Conservation (phyloP, 2,797 vertebrate species). For the Saxicola maurus region DNA sequence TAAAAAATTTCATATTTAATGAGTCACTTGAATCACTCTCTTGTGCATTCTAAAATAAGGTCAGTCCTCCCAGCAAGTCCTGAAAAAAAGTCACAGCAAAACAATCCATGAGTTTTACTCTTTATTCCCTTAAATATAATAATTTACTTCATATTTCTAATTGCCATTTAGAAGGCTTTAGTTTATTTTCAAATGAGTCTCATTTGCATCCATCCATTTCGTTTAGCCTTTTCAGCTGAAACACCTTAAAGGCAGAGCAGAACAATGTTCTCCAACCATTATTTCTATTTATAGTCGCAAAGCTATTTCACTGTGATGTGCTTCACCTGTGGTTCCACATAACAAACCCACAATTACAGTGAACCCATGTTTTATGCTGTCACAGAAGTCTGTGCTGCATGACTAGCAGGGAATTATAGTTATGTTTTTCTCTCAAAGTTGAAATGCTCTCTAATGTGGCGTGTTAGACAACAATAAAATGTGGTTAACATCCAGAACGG, state of each 20-base stretch:
- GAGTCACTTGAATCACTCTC: background rate
- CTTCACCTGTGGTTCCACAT: slow-evolving; percentile 26
- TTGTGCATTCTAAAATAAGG: background rate
- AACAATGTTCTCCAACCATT: background rate
- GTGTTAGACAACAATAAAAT: slow-evolving; percentile 28
- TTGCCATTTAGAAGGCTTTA: background rate
- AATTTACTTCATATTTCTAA: background rate
- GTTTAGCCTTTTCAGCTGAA: background rate
- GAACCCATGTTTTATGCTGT: slow-evolving; percentile 34
- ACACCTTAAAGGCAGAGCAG: background rate
- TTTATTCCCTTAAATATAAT: background rate
- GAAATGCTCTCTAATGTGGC: slow-evolving; percentile 49
- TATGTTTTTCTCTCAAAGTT: slow-evolving; percentile 40
- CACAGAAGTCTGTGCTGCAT: slow-evolving; percentile 9
- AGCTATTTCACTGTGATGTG: background rate
- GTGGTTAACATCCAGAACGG: slow-evolving; percentile 38
- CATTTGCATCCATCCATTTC: background rate
- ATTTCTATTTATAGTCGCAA: background rate
- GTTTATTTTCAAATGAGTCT: background rate
- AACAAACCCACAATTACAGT: background rate
- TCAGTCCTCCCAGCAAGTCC: background rate
- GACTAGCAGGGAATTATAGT: slow-evolving; percentile 39
- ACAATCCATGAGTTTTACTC: background rate
- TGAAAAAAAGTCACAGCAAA: background rate
- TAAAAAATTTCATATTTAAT: background rate